Percentiles rank a stretch among this genome's conserved stretches.
These are phyloP conservation scores for Tolypeutes matacus DNA, from an alignment of 2,797 vertebrate species.

Conservation along the genomic window DNA sequence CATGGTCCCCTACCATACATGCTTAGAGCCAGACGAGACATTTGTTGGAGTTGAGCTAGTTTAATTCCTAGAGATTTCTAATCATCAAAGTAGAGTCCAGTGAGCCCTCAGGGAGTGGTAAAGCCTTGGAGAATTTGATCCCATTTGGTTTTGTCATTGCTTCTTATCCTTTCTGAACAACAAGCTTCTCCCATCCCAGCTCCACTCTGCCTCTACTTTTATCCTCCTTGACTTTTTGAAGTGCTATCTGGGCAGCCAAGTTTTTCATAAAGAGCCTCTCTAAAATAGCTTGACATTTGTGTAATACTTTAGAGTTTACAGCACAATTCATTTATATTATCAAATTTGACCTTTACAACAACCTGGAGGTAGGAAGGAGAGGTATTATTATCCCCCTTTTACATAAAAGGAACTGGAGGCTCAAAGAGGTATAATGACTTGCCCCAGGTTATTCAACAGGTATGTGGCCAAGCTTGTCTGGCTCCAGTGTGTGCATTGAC, in stretches of 20 bases:
- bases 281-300: constrained; percentile 76
- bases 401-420: background rate
- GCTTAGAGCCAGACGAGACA: background rate
- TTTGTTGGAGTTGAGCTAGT: background rate
- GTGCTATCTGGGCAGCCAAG: constrained; percentile 53
- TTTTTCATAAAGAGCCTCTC: constrained; percentile 56
- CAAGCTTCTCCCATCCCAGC: background rate
- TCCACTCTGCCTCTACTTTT: background rate
- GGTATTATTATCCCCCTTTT: constrained; percentile 42
- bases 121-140: background rate
- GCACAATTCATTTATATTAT: constrained; percentile 54
- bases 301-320: background rate
- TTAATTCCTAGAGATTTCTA: background rate
- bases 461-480: background rate
- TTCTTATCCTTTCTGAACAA: background rate
- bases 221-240: background rate
- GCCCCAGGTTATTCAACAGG: background rate
- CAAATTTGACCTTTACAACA: constrained; percentile 67
- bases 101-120: background rate
- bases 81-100: background rate
- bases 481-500: background rate
- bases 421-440: background rate
- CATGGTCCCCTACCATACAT: accelerated
- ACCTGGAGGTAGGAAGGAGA: constrained; percentile 46
- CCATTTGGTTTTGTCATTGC: background rate